Evolutionary conservation across 1,140 invertebrate genomes (phyloP).

Genomic region (Dreissena polymorpha): DNA sequence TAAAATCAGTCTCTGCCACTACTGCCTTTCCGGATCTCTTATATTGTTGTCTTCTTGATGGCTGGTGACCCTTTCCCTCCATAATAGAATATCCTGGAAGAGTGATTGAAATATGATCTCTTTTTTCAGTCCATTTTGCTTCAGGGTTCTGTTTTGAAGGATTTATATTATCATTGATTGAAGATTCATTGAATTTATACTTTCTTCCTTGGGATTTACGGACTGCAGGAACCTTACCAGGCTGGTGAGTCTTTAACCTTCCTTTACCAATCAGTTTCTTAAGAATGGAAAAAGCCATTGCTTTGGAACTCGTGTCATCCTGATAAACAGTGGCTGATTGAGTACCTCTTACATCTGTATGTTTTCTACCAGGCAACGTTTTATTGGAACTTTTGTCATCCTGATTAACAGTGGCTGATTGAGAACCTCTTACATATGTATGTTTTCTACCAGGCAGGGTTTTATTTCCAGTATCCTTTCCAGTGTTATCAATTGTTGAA

Average conservation of each 20-base stretch:
- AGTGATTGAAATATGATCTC: not conserved
- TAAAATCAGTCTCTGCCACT: not conserved
- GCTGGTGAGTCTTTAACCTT: not conserved
- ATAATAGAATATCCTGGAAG: not conserved
- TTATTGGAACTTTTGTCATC: not conserved
- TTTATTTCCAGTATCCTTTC: no score
- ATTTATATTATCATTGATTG: not conserved
- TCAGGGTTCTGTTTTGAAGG: not conserved
- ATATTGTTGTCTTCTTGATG: not conserved
- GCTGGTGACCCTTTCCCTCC: not conserved
- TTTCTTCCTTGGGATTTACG: conserved; percentile 2
- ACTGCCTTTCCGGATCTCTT: not conserved
- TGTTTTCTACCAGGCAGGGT: no score
- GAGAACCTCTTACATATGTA: no score
- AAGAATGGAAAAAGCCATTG: conserved; percentile 32
- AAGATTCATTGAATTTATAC: conserved; percentile 22
- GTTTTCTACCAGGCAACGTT: no score
- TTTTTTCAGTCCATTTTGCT: not conserved
- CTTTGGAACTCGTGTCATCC: conserved; percentile 22
- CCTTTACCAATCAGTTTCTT: conserved; percentile 47
- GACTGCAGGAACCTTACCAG: conserved; percentile 39
- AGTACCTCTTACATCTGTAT: no score
- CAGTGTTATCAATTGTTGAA: no score
- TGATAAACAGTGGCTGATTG: not conserved
- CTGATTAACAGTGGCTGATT: not conserved